Evolutionary conservation across 2,113 vertebrate species (phyloP).

Genomic region (Ivindomyrus marchei): DNA sequence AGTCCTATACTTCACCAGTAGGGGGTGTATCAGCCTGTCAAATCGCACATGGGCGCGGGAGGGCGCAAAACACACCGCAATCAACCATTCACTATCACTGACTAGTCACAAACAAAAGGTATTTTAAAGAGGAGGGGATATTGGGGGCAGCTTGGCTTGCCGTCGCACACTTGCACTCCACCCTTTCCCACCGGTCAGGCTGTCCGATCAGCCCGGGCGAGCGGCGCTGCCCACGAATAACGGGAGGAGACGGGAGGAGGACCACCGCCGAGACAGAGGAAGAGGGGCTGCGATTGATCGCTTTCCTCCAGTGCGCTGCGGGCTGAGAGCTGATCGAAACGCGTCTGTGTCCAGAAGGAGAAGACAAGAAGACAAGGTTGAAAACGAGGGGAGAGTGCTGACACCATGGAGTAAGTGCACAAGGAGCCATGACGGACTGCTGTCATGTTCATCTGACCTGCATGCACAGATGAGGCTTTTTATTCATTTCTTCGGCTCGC

Average conservation of each 20-base stretch:
- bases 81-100: neutral
- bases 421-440: neutral
- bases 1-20: neutral
- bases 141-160: constrained; percentile 11
- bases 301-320: constrained; percentile 19
- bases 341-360: constrained; percentile 3
- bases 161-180: constrained; percentile 13
- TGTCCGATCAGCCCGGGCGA: constrained; percentile 14
- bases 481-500: neutral
- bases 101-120: constrained; percentile 24
- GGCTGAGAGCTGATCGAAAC: constrained; percentile 18
- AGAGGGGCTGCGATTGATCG: constrained; percentile 15
- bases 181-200: constrained; percentile 15
- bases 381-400: constrained; percentile 1
- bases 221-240: constrained; percentile 23
- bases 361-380: neutral
- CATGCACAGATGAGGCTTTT: neutral
- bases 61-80: neutral
- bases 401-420: constrained; percentile 37
- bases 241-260: constrained; percentile 31
- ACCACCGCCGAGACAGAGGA: constrained; percentile 23
- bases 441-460: neutral
- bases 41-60: neutral
- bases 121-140: neutral
- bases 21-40: constrained; percentile 19